A percentile compares a stretch with the other conserved stretches of the same genome.
Evolutionary conservation across 2,797 vertebrate genomes (phyloP).

Genomic region (Takifugu rubripes): DNA sequence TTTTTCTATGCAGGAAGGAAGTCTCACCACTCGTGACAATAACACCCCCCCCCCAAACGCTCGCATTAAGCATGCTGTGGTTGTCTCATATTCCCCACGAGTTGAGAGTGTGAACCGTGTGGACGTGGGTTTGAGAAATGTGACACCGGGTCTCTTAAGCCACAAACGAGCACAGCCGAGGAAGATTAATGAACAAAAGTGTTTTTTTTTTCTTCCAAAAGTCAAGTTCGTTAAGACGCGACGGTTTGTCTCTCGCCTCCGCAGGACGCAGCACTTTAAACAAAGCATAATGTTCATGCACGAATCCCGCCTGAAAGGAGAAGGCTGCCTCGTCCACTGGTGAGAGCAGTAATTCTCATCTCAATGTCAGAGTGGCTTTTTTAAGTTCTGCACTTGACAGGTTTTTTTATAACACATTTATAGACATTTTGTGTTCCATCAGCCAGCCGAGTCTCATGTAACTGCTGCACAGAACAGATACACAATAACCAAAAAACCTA

Average conservation of each 20-base stretch:
- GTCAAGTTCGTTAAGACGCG: not conserved
- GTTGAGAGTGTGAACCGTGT: constrained; percentile 11
- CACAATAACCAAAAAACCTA: constrained; percentile 51
- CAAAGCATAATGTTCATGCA: constrained; percentile 93
- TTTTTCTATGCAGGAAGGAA: constrained; percentile 55
- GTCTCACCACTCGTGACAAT: constrained; percentile 19
- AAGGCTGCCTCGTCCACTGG: constrained; percentile 95
- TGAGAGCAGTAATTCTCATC: constrained; percentile 60
- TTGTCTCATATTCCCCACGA: constrained; percentile 19
- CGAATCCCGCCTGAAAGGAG: constrained; percentile 86
- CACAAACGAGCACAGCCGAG: constrained; percentile 2
- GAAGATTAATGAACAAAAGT: too few species aligned
- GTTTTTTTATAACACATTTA: constrained; percentile 1
- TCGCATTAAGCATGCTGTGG: not conserved
- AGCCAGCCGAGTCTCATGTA: constrained; percentile 39
- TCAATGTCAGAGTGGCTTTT: not conserved
- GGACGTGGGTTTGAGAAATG: constrained; percentile 31
- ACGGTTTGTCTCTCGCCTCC: constrained; percentile 27
- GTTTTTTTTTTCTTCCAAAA: too few species aligned
- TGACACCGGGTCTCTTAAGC: constrained; percentile 33
- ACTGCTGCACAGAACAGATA: constrained; percentile 48
- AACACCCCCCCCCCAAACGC: constrained; percentile 14
- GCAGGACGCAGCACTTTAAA: constrained; percentile 92
- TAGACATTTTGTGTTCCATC: constrained; percentile 1
- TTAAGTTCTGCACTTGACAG: not conserved